Conservation (phyloP, 2,113 vertebrate genomes). For the Engraulis encrasicolus region DNA sequence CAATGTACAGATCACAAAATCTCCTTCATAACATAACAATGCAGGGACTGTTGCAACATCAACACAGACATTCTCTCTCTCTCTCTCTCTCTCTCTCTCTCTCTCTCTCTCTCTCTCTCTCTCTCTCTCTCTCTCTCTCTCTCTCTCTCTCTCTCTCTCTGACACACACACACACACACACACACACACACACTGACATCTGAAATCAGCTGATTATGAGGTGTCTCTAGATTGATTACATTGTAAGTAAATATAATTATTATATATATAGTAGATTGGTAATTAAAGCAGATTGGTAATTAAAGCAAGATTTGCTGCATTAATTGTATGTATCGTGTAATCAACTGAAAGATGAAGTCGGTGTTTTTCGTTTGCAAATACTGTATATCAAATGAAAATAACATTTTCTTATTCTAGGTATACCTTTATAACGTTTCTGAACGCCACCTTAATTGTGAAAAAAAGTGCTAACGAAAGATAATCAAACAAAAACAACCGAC, state of each 20-base stretch:
- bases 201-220: background rate
- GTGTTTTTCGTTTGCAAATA: background rate
- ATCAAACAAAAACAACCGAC: no score
- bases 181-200: background rate
- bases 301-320: no score
- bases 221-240: background rate
- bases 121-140: constrained; percentile 1
- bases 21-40: background rate
- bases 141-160: background rate
- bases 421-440: no score
- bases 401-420: no score
- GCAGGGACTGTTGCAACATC: background rate
- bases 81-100: background rate
- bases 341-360: background rate
- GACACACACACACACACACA: background rate
- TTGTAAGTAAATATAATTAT: background rate
- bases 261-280: no score
- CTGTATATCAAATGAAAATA: no score
- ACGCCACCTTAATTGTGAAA: no score
- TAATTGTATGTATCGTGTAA: no score
- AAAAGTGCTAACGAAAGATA: no score
- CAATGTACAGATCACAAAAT: constrained; percentile 3
- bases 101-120: background rate
- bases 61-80: background rate
- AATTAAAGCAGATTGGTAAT: no score